Percentiles rank a stretch among this genome's conserved stretches.
Evolutionary conservation across 30 jellyfish, hydroid and myxozoan species (phyloP).

Genomic region (Rhopilema esculentum): DNA sequence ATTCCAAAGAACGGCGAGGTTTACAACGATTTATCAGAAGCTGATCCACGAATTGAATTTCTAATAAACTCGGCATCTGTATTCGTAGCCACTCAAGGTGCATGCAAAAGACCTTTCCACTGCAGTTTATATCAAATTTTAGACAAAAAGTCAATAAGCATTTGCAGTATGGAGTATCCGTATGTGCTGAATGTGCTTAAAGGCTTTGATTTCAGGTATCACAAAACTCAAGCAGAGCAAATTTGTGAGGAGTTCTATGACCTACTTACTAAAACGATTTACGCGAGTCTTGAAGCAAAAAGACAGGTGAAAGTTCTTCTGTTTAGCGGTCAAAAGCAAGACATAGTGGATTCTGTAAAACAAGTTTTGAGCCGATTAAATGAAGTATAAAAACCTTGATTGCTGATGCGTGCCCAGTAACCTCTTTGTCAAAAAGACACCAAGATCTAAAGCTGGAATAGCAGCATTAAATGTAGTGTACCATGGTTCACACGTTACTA

Average conservation of each 20-base stretch:
- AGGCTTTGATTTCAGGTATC: conserved; percentile 1
- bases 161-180: conserved; percentile 42
- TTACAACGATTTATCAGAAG: background rate
- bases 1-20: conserved; percentile 29
- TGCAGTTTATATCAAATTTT: conserved; percentile 26
- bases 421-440: no score
- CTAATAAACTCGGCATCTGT: conserved; percentile 3
- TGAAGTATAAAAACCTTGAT: background rate
- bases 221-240: background rate
- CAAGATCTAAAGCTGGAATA: no score
- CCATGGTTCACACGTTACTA: no score
- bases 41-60: conserved; percentile 13
- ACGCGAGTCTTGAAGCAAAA: background rate
- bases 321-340: conserved; percentile 37
- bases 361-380: background rate
- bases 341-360: conserved; percentile 15
- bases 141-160: background rate
- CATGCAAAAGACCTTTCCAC: conserved; percentile 18
- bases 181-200: conserved; percentile 10
- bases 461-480: no score
- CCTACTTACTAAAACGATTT: background rate
- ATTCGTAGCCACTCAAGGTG: background rate
- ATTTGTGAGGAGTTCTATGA: conserved; percentile 16
- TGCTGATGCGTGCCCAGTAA: background rate
- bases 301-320: background rate